A percentile compares a stretch with the other conserved stretches of the same genome.
phyloP scores from a whole-genome alignment of 2,113 vertebrate genomes.

The Hippoglossus stenolepis region DNA sequence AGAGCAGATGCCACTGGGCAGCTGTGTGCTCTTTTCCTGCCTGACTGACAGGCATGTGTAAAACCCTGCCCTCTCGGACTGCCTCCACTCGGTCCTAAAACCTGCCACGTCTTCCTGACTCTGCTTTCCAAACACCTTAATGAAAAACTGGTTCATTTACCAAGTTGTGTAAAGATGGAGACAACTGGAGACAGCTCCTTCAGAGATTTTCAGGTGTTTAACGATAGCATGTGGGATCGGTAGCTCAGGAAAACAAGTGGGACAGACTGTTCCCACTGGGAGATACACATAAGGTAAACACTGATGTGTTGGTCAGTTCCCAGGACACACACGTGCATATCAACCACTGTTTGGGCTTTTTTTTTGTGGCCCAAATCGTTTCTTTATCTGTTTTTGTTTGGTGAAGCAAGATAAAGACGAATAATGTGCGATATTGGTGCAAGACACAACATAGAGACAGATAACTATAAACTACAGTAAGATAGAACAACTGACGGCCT shows the following conservation, averaged over 20 bases:
- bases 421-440: too few relatives aligned
- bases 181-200: background rate
- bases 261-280: slow-evolving; percentile 37
- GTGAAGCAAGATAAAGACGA: too few relatives aligned
- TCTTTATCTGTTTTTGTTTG: too few relatives aligned
- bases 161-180: background rate
- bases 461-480: too few relatives aligned
- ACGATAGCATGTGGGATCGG: background rate
- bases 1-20: slow-evolving; percentile 69
- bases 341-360: too few relatives aligned
- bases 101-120: background rate
- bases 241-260: background rate
- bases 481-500: too few relatives aligned
- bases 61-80: slow-evolving; percentile 37
- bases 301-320: background rate
- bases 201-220: background rate
- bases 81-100: slow-evolving; percentile 47
- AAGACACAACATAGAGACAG: too few relatives aligned
- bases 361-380: too few relatives aligned
- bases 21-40: slow-evolving; percentile 80
- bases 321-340: background rate
- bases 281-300: slow-evolving; percentile 19
- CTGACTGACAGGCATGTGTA: slow-evolving; percentile 68
- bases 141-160: background rate
- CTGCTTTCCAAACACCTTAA: background rate